phyloP scores from a whole-genome alignment of 2,113 vertebrate genomes.

The Rana temporaria region DNA sequence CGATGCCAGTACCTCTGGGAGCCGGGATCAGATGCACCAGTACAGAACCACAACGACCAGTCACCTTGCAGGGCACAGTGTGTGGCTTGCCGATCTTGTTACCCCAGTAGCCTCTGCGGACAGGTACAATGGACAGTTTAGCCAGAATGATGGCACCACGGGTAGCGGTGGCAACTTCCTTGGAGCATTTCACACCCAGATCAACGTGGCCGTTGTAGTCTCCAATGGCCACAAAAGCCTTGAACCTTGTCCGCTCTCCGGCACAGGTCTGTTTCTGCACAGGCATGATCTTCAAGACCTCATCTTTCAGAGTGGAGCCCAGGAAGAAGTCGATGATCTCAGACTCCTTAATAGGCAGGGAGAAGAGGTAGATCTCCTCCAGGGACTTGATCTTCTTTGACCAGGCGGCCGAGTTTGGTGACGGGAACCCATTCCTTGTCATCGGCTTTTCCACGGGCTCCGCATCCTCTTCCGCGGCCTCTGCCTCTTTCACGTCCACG shows the following conservation, averaged over 20 bases:
- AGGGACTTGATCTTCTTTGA: constrained; percentile 98
- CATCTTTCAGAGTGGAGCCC: constrained; percentile 92
- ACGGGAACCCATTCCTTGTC: constrained; percentile 98
- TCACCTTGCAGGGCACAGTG: constrained; percentile 97
- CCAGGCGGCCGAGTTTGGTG: constrained; percentile 94
- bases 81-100: constrained; percentile 98
- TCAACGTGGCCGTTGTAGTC: constrained; percentile 98
- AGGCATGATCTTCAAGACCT: constrained; percentile 98
- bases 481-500: constrained; percentile 92
- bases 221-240: constrained; percentile 97
- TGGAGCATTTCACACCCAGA: constrained; percentile 96
- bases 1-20: constrained; percentile 93
- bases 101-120: constrained; percentile 95
- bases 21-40: constrained; percentile 96
- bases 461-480: constrained; percentile 90
- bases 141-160: constrained; percentile 97
- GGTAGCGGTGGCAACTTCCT: constrained; percentile 96
- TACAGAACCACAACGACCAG: constrained; percentile 94
- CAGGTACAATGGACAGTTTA: constrained; percentile 93
- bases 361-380: constrained; percentile 97
- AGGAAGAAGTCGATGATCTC: constrained; percentile 98
- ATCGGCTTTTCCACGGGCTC: constrained; percentile 92
- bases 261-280: constrained; percentile 98
- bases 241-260: constrained; percentile 96
- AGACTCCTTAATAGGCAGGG: constrained; percentile 97